These are phyloP conservation scores for Tachina fera DNA, from an alignment of 2,888 invertebrate genomes.

Conservation along the genomic window DNA sequence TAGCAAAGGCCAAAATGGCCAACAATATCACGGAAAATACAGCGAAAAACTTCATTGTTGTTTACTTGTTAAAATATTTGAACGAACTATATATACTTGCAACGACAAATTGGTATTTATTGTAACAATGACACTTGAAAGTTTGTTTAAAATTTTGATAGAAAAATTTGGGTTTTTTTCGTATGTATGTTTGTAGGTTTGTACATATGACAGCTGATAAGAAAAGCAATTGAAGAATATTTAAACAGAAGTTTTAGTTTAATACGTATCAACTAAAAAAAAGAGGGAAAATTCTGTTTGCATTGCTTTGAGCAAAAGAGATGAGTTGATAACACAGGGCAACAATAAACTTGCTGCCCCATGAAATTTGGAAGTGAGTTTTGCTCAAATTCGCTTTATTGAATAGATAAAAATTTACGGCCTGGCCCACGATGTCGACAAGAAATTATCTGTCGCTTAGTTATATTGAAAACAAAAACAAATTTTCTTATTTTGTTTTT, in stretches of 20 bases:
- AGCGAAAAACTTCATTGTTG: slow-evolving; percentile 69
- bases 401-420: no score
- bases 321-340: slow-evolving; percentile 1
- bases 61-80: slow-evolving; percentile 39
- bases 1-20: slow-evolving; percentile 66
- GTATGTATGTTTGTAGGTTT: no score
- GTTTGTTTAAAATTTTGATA: slow-evolving; percentile 32
- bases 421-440: no score
- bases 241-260: slow-evolving; percentile 1
- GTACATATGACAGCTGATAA: slow-evolving; percentile 11
- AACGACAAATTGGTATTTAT: slow-evolving; percentile 16
- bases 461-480: no score
- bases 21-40: slow-evolving; percentile 73
- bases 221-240: neutral
- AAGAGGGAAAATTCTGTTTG: neutral
- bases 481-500: no score
- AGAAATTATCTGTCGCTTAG: no score
- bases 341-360: neutral
- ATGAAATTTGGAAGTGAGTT: neutral
- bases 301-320: neutral
- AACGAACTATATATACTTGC: slow-evolving; percentile 47
- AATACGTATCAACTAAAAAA: neutral
- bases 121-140: slow-evolving; percentile 34
- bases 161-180: slow-evolving; percentile 1
- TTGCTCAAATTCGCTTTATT: neutral